phyloP scores from a whole-genome alignment of 2,888 invertebrate species.

The Dolichomitus sp. region DNA sequence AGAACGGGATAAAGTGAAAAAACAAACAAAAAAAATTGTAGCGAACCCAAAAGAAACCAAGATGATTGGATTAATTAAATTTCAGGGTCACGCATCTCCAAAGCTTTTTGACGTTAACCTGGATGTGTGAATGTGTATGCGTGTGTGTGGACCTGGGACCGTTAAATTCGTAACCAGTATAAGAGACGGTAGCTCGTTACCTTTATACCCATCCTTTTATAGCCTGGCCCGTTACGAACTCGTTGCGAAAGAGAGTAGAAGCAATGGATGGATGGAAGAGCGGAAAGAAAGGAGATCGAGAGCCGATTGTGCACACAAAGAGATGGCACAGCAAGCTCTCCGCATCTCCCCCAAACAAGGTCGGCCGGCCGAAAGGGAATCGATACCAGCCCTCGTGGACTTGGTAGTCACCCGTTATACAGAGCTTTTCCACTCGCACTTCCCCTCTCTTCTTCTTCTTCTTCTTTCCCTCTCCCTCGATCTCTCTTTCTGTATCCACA shows the following conservation, averaged over 20 bases:
- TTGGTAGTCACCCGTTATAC: constrained; percentile 55
- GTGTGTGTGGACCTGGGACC: neutral
- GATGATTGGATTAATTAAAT: constrained; percentile 41
- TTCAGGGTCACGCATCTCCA: constrained; percentile 20
- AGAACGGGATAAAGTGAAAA: neutral
- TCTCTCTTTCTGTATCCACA: neutral
- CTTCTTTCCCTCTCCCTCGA: constrained; percentile 22
- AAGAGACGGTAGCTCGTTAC: constrained; percentile 40
- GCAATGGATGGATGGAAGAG: constrained; percentile 17
- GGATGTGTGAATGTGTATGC: neutral
- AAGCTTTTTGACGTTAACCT: constrained; percentile 36
- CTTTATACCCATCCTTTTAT: constrained; percentile 29
- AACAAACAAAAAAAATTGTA: constrained; percentile 7
- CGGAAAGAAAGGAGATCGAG: constrained; percentile 44
- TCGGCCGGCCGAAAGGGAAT: constrained; percentile 62
- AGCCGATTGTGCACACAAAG: constrained; percentile 44
- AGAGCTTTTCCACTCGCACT: constrained; percentile 18
- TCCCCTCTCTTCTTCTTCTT: constrained; percentile 9
- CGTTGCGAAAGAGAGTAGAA: constrained; percentile 17
- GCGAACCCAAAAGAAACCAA: constrained; percentile 7
- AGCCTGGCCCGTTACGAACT: neutral
- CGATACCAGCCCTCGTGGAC: constrained; percentile 59
- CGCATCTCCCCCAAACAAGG: constrained; percentile 44
- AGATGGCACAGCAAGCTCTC: constrained; percentile 28
- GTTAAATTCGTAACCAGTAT: constrained; percentile 25